phyloP scores from a whole-genome alignment of 2,113 vertebrate species.

The Xenopus laevis region DNA sequence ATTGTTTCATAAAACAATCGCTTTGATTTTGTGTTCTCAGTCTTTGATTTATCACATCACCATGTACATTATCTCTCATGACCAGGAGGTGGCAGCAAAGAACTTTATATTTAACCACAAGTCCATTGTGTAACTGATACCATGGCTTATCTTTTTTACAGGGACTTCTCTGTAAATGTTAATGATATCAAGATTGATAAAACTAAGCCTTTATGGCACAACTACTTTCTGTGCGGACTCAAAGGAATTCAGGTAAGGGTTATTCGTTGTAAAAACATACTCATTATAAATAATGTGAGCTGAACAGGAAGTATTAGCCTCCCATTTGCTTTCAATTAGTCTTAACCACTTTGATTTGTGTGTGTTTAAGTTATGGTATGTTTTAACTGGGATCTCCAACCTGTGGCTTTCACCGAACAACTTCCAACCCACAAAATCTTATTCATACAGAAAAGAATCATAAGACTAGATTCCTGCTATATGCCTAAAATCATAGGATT shows the following conservation, averaged over 20 bases:
- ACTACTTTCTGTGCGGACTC: constrained; percentile 95
- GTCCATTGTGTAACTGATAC: constrained; percentile 13
- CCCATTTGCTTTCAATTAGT: no score
- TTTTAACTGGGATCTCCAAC: no score
- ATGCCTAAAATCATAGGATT: no score
- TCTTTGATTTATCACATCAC: no score
- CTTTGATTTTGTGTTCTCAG: no score
- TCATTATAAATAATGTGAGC: background rate
- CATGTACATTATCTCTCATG: background rate
- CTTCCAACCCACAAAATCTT: no score
- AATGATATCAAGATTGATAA: constrained; percentile 79
- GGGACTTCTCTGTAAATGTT: constrained; percentile 74
- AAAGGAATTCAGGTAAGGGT: constrained; percentile 89
- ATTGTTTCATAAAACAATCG: no score
- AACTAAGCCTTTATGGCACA: constrained; percentile 85
- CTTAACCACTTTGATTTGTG: no score
- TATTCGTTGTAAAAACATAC: background rate
- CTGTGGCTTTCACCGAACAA: no score
- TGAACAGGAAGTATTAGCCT: background rate
- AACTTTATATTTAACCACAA: constrained; percentile 38
- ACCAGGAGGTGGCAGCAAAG: constrained; percentile 68
- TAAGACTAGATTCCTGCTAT: no score
- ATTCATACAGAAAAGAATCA: no score
- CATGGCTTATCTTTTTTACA: constrained; percentile 61
- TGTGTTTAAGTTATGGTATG: no score